Percentiles rank a stretch among this genome's conserved stretches.
phyloP scores from a whole-genome alignment of 2,113 vertebrate genomes.

The Chamaetylas fuelleborni region DNA sequence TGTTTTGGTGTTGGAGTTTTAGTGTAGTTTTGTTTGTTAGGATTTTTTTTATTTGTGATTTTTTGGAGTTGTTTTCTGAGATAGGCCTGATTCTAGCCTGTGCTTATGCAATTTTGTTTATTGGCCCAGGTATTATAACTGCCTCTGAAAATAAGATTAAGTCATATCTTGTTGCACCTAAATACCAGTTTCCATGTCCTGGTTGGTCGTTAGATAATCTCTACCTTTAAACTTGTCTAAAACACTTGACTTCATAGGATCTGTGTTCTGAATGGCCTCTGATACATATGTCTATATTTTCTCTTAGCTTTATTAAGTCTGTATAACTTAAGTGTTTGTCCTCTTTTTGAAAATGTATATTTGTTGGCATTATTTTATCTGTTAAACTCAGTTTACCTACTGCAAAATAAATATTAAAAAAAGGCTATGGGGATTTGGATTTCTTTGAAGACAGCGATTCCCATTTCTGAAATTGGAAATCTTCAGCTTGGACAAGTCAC shows the following conservation, averaged over 20 bases:
- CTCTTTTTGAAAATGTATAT: neutral
- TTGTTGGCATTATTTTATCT: neutral
- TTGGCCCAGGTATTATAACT: neutral
- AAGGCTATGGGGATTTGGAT: neutral
- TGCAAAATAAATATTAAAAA: neutral
- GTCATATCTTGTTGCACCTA: neutral
- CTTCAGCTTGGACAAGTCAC: neutral
- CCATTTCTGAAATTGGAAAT: neutral
- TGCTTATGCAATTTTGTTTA: neutral
- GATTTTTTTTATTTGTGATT: neutral
- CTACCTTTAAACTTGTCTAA: neutral
- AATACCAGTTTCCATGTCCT: neutral
- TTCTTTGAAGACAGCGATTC: neutral
- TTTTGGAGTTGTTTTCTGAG: neutral
- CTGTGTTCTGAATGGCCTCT: neutral
- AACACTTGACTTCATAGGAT: neutral
- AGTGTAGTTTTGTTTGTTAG: neutral
- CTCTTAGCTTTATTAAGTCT: neutral
- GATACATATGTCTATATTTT: neutral
- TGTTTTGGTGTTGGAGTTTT: neutral
- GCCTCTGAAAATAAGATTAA: neutral
- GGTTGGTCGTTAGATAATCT: neutral
- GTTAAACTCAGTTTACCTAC: neutral
- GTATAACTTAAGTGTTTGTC: neutral
- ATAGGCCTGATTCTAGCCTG: neutral